Evolutionary conservation across 2,797 vertebrate genomes (phyloP).

Genomic region (Epinephelus coioides): DNA sequence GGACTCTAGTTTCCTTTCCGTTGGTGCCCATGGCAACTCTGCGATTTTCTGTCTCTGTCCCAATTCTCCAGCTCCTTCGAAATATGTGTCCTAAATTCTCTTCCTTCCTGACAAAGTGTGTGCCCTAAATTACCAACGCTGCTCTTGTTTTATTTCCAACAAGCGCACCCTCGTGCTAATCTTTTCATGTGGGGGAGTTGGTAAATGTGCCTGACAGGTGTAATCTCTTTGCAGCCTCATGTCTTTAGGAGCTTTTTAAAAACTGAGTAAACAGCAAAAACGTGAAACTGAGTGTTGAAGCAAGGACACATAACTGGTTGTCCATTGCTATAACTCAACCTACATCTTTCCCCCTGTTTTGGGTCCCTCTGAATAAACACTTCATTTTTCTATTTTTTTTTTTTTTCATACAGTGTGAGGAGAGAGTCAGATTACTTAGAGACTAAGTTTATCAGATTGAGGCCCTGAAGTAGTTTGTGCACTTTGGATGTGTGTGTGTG

Average conservation of each 20-base stretch:
- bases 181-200: slow-evolving; percentile 12
- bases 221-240: slow-evolving; percentile 15
- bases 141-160: slow-evolving; percentile 37
- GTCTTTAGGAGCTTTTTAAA: slow-evolving; percentile 20
- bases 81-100: slow-evolving; percentile 68
- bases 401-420: not conserved
- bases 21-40: slow-evolving; percentile 71
- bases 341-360: not conserved
- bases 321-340: not conserved
- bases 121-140: slow-evolving; percentile 53
- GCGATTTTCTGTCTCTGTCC: slow-evolving; percentile 61
- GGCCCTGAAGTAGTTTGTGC: not conserved
- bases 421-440: not conserved
- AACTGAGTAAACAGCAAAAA: slow-evolving; percentile 13
- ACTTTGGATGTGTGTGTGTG: not conserved
- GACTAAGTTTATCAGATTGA: not conserved
- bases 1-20: slow-evolving; percentile 57
- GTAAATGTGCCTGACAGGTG: slow-evolving; percentile 24
- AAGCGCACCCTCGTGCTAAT: slow-evolving; percentile 17
- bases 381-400: not conserved
- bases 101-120: slow-evolving; percentile 56
- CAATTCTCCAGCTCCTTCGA: slow-evolving; percentile 67
- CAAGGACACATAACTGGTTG: not conserved
- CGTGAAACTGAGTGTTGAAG: not conserved
- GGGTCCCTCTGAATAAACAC: not conserved